Evolutionary conservation across 2,113 vertebrate species (phyloP), one percentile per base, ranked within the genome.

Genomic region (Piprites chloris): DNA sequence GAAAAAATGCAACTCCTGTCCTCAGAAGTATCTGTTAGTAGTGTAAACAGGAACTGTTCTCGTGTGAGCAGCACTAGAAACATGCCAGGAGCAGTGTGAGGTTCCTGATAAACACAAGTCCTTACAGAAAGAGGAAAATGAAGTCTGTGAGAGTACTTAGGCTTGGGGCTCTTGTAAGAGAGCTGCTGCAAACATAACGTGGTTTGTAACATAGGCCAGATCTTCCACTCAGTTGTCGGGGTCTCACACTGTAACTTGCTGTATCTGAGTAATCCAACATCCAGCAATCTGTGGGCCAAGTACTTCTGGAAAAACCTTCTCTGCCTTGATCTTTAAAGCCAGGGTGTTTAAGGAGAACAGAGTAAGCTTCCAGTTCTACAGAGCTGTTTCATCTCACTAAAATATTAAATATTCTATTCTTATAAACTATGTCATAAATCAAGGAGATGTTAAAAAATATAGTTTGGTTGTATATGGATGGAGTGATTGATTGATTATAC

Each of bases 401-500:
- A 21, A 21, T 65, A 87, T 69, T 72, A 89, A 65, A 72, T 79
- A 24, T 73, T 90, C n/a, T 50, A 6, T 52, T 77, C 47, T 69
- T 89, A 67, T 30, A 37, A 93, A 85, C 61, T 75, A 6, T 33
- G 12, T 26, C 28, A 65, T 83, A 92, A 95, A 81, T 81, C 23
- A 81, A 86, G 62, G 73, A 56, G 37, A 49, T n/a, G 75, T 85
- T 78, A 23, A 89, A 80, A 93, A n/a, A 20, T 72, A 5, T 12
- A 21, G 56, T 71, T 88, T 67, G 44, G 71, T 92, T 87, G 23
- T 72, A 32, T 93, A 50, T 23, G 68, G 61, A 67, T 90, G 35
- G 66, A 93, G 56, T 84, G 69, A 93, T 61, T 84, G 69, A 88
- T 89, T 84, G 61, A 95, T 88, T 82, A 23, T 67, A 77, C 42